phyloP scores from a whole-genome alignment of 2,888 invertebrate genomes.

The Cantharis flavilabris region DNA sequence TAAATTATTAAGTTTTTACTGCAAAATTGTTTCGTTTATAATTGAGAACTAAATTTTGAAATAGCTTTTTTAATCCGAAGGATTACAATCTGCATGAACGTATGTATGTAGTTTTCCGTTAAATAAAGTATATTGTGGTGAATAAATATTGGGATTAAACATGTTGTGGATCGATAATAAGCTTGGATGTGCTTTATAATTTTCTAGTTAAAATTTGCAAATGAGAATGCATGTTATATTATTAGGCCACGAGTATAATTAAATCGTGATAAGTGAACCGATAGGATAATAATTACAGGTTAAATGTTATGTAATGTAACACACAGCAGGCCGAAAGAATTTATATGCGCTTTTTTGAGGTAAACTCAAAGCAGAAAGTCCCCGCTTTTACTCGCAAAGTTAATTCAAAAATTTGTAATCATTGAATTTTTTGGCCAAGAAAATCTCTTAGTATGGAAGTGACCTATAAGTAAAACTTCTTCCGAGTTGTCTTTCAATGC shows the following conservation, averaged over 20 bases:
- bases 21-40: not conserved
- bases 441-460: not conserved
- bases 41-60: not conserved
- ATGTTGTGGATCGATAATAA: not conserved
- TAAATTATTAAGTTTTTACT: not conserved
- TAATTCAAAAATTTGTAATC: not conserved
- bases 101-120: not conserved
- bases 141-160: not conserved
- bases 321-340: not conserved
- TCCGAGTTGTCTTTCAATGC: conserved; percentile 29
- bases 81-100: not conserved
- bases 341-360: not conserved
- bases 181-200: not conserved
- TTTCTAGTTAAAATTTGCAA: not conserved
- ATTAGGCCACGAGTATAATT: not conserved
- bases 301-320: not conserved
- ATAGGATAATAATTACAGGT: not conserved
- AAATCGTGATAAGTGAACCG: not conserved
- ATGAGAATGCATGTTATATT: not conserved
- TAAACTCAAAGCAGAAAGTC: not conserved
- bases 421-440: not conserved
- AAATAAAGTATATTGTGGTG: not conserved
- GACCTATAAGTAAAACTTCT: conserved; percentile 17
- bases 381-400: too few relatives aligned
- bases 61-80: not conserved